Conservation (phyloP, 2,113 vertebrate species). For the Engraulis encrasicolus region DNA sequence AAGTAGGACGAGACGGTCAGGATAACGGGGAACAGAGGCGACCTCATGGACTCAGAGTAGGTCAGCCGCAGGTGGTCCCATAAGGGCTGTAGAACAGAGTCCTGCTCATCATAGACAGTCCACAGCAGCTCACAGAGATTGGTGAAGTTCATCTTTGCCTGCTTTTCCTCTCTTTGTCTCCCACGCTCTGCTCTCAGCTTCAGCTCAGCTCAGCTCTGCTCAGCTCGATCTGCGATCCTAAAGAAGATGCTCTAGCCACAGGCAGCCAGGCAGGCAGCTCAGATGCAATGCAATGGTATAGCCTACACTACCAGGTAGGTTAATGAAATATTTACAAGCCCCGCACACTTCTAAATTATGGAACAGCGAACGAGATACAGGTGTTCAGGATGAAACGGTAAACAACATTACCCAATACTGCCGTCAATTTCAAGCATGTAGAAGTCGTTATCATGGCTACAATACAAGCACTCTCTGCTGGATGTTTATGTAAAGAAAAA, state of each 20-base stretch:
- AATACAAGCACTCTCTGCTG: neutral
- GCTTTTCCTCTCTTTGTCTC: neutral
- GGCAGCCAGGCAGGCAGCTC: too few relatives aligned
- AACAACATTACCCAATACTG: neutral
- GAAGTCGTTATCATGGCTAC: slow-evolving; percentile 1
- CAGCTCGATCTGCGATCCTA: slow-evolving; percentile 7
- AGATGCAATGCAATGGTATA: neutral
- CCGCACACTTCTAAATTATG: slow-evolving; percentile 27
- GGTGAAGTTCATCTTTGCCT: slow-evolving; percentile 47
- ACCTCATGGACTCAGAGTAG: slow-evolving; percentile 69
- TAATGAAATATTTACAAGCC: slow-evolving; percentile 41
- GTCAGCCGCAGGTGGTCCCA: slow-evolving; percentile 69
- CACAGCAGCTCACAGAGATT: slow-evolving; percentile 34
- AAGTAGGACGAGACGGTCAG: slow-evolving; percentile 75
- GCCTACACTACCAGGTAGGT: neutral
- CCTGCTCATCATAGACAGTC: slow-evolving; percentile 44
- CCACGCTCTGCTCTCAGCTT: too few relatives aligned
- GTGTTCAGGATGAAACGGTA: neutral
- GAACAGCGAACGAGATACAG: slow-evolving; percentile 17
- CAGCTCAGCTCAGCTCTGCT: too few relatives aligned
- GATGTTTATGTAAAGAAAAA: neutral
- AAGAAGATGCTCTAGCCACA: neutral
- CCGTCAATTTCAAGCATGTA: neutral
- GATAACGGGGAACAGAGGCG: slow-evolving; percentile 71
- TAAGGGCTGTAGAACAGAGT: slow-evolving; percentile 67